Base-by-base conservation (phyloP, 37 sponge, comb jelly and placozoan genomes). In the Tethya wilhelma region DNA sequence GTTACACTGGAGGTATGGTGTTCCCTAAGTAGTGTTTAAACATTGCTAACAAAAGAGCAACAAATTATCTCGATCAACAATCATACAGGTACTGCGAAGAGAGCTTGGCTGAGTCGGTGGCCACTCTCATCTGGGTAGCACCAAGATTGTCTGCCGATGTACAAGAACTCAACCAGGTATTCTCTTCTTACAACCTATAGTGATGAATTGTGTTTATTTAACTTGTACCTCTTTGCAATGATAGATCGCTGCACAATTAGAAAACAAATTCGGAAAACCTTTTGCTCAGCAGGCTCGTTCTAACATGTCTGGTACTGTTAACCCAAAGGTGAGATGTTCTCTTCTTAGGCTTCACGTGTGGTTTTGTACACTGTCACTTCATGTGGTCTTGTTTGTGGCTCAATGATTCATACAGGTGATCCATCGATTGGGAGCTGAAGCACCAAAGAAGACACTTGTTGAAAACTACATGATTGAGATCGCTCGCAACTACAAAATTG, bases 381-480 rank as follows among this genome's bases (percentile, higher is more conserved):
- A 14, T 25, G 29, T n/a, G 22, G 23, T 62, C 26, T 26, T 14
- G 7, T n/a, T 23, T n/a, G 20, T 11, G 63, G 7, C 28, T n/a
- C 29, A 5, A 26, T 53, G 40, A 8, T 22, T 23, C 41, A 64
- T 59, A 1, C 73, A 95, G 95, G 88, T 98, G n/a, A 94, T 97
- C 67, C 91, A 94, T 44, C 68, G 93, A 57, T 67, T 99, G 67
- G 95, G 97, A 0, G 77, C 94, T 40, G 89, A 94, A 79, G 90
- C 93, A 12, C 97, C 97, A 0, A 78, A 90, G 45, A 77, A 83
- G 34, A 59, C 79, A 25, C 79, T 99, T 29, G 97, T 99, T 3
- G 99, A 99, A 79, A 90, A 93, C 71, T 99, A 99, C 73, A 85
- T 99, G 78, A 77, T 92, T 1, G 97, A 92, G 67, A 99, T 99